A percentile compares a stretch with the other conserved stretches of the same genome.
These are phyloP conservation scores for Apamea epomidion DNA, from an alignment of 2,888 invertebrate genomes.

Conservation along the genomic window DNA sequence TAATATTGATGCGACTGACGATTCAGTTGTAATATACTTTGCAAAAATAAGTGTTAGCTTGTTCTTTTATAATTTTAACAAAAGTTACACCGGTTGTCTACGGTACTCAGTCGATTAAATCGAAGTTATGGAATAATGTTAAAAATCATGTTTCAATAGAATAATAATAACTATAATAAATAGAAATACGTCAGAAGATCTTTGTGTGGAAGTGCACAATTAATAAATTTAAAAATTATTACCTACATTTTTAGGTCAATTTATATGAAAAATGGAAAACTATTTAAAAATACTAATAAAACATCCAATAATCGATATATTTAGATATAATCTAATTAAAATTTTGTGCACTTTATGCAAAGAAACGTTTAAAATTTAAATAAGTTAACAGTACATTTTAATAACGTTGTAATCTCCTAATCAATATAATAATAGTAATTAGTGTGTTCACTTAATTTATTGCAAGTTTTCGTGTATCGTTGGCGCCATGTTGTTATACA, in stretches of 20 bases:
- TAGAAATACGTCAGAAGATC: background rate
- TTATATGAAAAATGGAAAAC: background rate
- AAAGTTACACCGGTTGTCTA: background rate
- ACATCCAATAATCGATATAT: background rate
- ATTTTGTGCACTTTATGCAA: constrained; percentile 31
- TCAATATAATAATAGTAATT: constrained; percentile 16
- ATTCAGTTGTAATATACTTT: constrained; percentile 21
- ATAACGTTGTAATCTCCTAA: constrained; percentile 30
- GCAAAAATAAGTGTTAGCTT: constrained; percentile 15
- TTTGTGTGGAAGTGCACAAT: constrained; percentile 19
- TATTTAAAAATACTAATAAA: background rate
- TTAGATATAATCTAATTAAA: background rate
- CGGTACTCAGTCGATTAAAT: constrained; percentile 40
- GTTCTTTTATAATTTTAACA: background rate
- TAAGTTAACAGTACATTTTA: constrained; percentile 33
- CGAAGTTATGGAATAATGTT: constrained; percentile 11
- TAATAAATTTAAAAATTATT: background rate
- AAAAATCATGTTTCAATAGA: constrained; percentile 5
- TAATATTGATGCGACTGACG: constrained; percentile 40
- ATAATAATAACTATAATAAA: constrained; percentile 12
- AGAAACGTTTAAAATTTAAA: constrained; percentile 5
- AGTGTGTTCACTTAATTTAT: constrained; percentile 12
- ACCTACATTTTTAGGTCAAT: background rate
- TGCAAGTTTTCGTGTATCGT: constrained; percentile 3
- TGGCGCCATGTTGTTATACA: background rate